A percentile compares a stretch with the other conserved stretches of the same genome.
These are phyloP conservation scores for Brachyrhaphis roseni DNA, from an alignment of 2,797 vertebrate species.

Conservation along the genomic window DNA sequence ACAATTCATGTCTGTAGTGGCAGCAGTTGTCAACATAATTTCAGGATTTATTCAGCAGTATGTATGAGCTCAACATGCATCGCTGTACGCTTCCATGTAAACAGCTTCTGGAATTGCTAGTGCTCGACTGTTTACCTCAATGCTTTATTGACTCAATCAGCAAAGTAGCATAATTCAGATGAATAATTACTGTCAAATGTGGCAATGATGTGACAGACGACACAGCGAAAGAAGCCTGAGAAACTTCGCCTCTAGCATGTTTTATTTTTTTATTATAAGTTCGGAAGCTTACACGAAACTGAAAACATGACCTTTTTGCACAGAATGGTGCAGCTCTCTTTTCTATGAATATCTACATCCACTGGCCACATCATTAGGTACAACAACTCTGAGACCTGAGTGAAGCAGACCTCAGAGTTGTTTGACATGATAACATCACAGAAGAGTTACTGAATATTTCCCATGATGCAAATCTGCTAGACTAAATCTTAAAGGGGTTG, in stretches of 20 bases:
- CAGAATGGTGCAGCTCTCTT: background rate
- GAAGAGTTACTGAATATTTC: background rate
- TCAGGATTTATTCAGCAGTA: constrained; percentile 68
- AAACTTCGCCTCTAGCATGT: constrained; percentile 15
- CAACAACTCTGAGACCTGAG: background rate
- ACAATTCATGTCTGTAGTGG: constrained; percentile 63
- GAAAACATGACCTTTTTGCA: background rate
- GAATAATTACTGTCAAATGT: constrained; percentile 55
- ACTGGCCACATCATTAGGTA: background rate
- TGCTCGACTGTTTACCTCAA: constrained; percentile 62
- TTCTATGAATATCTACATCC: background rate
- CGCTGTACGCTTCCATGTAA: constrained; percentile 62
- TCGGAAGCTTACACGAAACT: background rate
- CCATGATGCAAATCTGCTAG: background rate
- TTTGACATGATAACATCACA: background rate
- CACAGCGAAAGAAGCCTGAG: constrained; percentile 13
- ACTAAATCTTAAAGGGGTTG: background rate
- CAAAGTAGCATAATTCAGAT: constrained; percentile 55
- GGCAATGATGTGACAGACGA: constrained; percentile 18
- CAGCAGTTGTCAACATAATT: constrained; percentile 72
- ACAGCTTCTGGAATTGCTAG: constrained; percentile 69
- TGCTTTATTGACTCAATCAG: constrained; percentile 58
- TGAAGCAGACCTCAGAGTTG: background rate
- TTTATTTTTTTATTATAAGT: constrained; percentile 15
- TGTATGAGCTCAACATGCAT: constrained; percentile 63